Base-by-base conservation (phyloP, 2,113 vertebrate species). In the Asarcornis scutulata region DNA sequence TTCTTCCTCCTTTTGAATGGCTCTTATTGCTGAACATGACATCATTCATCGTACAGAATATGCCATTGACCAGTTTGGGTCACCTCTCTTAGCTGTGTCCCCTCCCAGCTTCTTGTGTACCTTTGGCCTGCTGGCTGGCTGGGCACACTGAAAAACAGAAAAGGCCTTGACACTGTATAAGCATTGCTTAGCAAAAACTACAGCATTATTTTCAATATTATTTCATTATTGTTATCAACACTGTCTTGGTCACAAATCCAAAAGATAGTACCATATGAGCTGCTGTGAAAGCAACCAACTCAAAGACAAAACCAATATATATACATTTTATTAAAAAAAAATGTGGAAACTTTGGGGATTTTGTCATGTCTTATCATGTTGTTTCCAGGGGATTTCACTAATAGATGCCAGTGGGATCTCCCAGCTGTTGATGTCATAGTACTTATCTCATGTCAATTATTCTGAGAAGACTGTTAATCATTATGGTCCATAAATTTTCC, bases 41-140 rank as follows among this genome's bases (percentile, higher is more conserved):
- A 0, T 38, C 36, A 13, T 27, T 40, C 40, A 3, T 11, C 26
- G 26, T 59, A 2, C 25, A 32, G 17, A 7, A 44, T 15, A 27
- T 13, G 27, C 16, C 44, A 53, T 46, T 17, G 8, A 16, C 46
- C 36, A 52, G 14, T 7, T 59, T 52, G 22, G 34, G 26, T 59
- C 67, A 68, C 17, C 18, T 67, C 14, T 80, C 36, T 27, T 8
- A 1, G 13, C 42, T 58, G 36, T 44, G 11, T 44, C 59, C 23
- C 53, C 29, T 60, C 38, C 38, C 29, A 34, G 0, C 52, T 55
- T 60, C 66, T 59, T 0, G 0, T 4, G 36, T 21, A 22, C 29
- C 20, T 23, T 27, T 15, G 69, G 11, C 7, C 20, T 34, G 3
- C 46, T 55, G 25, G 25, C 46, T 48, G 31, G 25, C 1, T 0